Conservation (phyloP, 2,113 vertebrate species). For the Miniopterus natalensis region DNA sequence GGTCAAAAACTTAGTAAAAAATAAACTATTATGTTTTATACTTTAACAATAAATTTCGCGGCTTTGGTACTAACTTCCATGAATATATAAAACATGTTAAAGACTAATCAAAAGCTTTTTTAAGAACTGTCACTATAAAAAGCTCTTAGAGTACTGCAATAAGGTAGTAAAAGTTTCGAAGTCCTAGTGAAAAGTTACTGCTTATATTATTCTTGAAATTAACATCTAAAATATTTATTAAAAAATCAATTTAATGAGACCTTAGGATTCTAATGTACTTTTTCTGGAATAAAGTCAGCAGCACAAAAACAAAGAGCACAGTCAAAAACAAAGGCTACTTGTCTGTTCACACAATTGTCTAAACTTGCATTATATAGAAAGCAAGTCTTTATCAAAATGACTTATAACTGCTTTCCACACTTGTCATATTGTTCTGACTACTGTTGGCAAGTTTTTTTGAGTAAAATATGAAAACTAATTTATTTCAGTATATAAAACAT, state of each 20-base stretch:
- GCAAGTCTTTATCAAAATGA: background rate
- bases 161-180: conserved; percentile 27
- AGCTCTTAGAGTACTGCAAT: background rate
- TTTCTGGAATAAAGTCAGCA: background rate
- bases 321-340: background rate
- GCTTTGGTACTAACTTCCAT: background rate
- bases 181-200: background rate
- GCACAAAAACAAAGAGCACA: background rate
- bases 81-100: background rate
- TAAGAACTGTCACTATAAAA: conserved; percentile 1
- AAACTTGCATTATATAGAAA: background rate
- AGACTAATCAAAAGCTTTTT: background rate
- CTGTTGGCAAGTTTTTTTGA: background rate
- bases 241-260: conserved; percentile 12
- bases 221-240: background rate
- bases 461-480: background rate
- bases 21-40: background rate
- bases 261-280: background rate
- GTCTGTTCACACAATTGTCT: background rate
- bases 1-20: conserved; percentile 12
- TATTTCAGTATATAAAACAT: background rate
- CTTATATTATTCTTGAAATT: background rate
- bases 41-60: background rate
- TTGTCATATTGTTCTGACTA: background rate
- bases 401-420: background rate